Conservation (phyloP, 2,797 vertebrate species). For the Gastrophryne carolinensis region DNA sequence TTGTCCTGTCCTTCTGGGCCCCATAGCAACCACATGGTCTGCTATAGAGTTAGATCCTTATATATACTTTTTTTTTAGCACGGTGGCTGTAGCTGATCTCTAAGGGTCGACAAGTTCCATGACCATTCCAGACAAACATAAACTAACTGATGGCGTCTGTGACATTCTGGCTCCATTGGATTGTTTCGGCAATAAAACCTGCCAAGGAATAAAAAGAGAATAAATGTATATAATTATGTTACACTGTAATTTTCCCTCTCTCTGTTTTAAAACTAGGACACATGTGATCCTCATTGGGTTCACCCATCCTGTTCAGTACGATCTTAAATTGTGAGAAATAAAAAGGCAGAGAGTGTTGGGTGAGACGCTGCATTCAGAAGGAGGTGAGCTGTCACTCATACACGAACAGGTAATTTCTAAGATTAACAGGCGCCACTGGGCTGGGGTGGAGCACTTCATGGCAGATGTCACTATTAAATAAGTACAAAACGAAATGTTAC, state of each 20-base stretch:
- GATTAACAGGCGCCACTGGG: background rate
- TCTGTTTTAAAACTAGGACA: background rate
- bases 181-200: background rate
- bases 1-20: background rate
- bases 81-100: background rate
- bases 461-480: background rate
- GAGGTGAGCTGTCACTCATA: background rate
- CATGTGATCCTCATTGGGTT: background rate
- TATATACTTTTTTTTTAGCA: background rate
- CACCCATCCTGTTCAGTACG: background rate
- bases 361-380: background rate
- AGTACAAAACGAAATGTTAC: conserved; percentile 7
- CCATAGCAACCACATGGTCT: background rate
- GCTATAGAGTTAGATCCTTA: background rate
- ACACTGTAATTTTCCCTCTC: background rate
- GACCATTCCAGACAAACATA: background rate
- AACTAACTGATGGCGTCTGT: background rate
- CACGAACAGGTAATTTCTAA: background rate
- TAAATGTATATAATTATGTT: background rate
- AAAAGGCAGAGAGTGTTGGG: background rate
- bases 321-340: background rate
- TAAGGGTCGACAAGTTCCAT: background rate
- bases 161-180: background rate
- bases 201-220: background rate
- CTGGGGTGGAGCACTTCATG: background rate